phyloP scores from a whole-genome alignment of 2,113 vertebrate species.

The Sorex fumeus region DNA sequence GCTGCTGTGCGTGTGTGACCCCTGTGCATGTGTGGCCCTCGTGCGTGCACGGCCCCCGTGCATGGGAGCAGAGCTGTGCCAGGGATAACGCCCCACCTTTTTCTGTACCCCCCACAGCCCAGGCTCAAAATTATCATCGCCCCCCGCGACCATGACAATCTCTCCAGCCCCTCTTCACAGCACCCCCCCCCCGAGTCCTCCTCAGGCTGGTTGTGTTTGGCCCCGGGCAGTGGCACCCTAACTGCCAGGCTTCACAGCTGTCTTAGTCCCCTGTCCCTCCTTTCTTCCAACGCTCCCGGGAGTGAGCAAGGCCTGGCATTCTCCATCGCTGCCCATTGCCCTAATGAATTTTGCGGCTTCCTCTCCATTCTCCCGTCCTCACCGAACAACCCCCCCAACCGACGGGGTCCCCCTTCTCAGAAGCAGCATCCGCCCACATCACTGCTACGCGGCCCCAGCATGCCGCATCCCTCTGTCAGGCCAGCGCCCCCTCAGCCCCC shows the following conservation, averaged over 20 bases:
- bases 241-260: not conserved
- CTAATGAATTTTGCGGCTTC: not conserved
- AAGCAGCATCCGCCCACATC: not conserved
- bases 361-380: not conserved
- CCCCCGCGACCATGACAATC: not conserved
- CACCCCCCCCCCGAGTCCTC: too few species aligned
- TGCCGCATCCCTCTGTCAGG: too few species aligned
- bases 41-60: too few species aligned
- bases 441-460: fast-evolving
- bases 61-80: not conserved
- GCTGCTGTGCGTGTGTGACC: too few species aligned
- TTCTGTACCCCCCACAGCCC: too few species aligned
- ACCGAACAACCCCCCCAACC: not conserved
- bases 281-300: fast-evolving
- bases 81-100: not conserved
- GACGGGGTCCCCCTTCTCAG: not conserved
- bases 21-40: too few species aligned
- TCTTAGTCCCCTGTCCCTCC: not conserved
- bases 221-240: not conserved
- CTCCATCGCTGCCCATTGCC: not conserved
- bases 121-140: not conserved
- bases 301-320: not conserved
- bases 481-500: not conserved
- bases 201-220: not conserved
- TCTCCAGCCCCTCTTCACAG: fast-evolving